phyloP scores from a whole-genome alignment of 2,888 invertebrate genomes.

The Pristionchus japonicus region DNA sequence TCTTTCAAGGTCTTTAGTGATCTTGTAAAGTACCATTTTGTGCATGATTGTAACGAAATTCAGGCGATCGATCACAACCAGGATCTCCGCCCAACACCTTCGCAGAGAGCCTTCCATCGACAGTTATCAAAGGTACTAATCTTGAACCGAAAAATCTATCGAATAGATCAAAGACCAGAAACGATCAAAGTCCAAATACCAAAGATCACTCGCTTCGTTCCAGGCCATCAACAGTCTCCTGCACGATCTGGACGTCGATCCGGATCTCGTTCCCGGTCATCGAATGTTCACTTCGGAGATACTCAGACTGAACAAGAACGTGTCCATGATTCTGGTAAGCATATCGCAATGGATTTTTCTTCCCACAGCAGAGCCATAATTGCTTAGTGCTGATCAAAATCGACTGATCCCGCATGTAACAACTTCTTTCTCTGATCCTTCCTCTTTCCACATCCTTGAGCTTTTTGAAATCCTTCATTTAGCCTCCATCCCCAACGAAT shows the following conservation, averaged over 20 bases:
- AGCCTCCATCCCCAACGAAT: too few relatives aligned
- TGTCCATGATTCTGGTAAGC: constrained; percentile 88
- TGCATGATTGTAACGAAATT: background rate
- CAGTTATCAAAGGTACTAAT: constrained; percentile 52
- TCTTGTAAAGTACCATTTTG: constrained; percentile 26
- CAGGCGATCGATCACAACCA: constrained; percentile 58
- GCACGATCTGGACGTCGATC: constrained; percentile 67
- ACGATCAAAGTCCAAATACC: background rate
- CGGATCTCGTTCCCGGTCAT: constrained; percentile 84
- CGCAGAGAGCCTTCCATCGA: constrained; percentile 76
- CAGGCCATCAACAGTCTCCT: constrained; percentile 57
- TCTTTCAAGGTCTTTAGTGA: too few relatives aligned
- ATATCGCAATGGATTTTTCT: background rate
- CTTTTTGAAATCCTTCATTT: too few relatives aligned
- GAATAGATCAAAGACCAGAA: background rate
- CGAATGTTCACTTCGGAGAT: constrained; percentile 92
- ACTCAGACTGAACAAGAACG: constrained; percentile 90
- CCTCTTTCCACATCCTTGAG: too few relatives aligned
- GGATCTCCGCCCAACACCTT: constrained; percentile 63
- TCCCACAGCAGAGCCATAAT: too few relatives aligned
- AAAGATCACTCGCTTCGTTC: background rate
- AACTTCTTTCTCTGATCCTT: too few relatives aligned
- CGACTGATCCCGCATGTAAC: too few relatives aligned
- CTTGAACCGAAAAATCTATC: constrained; percentile 46
- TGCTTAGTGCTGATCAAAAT: too few relatives aligned